Conservation (phyloP, 2,888 invertebrate species). For the Diadromus collaris region DNA sequence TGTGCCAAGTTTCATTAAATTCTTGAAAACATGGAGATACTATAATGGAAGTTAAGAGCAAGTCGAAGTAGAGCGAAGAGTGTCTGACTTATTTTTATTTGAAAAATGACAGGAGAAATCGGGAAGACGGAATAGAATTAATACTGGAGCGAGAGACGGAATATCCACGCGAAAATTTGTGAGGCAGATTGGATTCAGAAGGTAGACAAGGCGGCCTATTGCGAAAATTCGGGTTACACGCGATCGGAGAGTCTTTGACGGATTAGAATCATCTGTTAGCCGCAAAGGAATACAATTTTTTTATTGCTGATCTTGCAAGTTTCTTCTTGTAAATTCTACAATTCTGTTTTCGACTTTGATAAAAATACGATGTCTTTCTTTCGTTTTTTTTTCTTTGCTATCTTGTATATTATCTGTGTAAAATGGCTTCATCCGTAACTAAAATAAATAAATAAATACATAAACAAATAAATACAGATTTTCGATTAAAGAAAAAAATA, state of each 20-base stretch:
- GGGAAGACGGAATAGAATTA: not conserved
- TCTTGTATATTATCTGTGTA: not conserved
- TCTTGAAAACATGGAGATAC: too few species aligned
- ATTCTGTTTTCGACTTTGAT: too few species aligned
- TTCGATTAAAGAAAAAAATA: too few species aligned
- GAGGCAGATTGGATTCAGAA: slow-evolving; percentile 1
- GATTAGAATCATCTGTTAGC: not conserved
- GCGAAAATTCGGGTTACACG: not conserved
- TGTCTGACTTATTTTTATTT: not conserved
- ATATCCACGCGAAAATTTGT: not conserved
- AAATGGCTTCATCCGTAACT: too few species aligned
- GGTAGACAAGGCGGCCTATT: not conserved
- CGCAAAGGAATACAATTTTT: not conserved
- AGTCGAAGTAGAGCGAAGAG: not conserved
- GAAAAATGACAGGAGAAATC: not conserved
- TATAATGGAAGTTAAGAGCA: not conserved
- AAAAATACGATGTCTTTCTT: not conserved
- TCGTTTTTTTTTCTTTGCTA: too few species aligned
- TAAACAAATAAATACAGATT: too few species aligned
- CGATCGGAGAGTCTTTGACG: not conserved
- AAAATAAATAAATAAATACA: too few species aligned
- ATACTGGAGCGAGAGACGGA: not conserved
- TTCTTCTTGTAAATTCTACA: not conserved
- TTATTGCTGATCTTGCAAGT: not conserved
- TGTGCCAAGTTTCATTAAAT: too few species aligned